A percentile compares a stretch with the other conserved stretches of the same genome.
Conservation (phyloP, 2,113 vertebrate genomes). For the Colaptes auratus region DNA sequence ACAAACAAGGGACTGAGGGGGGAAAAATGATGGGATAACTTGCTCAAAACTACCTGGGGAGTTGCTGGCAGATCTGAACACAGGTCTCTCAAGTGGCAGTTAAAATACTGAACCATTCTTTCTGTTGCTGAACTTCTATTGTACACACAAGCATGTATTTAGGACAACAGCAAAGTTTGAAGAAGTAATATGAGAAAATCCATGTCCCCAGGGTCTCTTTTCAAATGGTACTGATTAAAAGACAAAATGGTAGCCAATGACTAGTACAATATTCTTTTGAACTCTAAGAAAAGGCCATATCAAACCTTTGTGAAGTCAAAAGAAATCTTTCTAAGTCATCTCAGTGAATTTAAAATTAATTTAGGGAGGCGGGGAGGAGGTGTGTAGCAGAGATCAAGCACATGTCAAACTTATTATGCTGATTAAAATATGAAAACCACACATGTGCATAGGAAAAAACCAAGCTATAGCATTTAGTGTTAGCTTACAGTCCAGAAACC, state of each 20-base stretch:
- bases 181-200: neutral
- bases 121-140: neutral
- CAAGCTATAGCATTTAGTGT: neutral
- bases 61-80: neutral
- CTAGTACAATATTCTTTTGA: neutral
- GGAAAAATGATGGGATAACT: neutral
- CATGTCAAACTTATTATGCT: neutral
- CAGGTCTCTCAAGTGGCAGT: neutral
- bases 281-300: neutral
- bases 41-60: neutral
- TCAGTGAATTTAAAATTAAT: neutral
- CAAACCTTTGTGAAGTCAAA: neutral
- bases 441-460: neutral
- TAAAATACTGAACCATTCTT: neutral
- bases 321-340: neutral
- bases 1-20: neutral
- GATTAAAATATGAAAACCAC: neutral
- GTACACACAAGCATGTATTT: neutral
- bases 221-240: neutral
- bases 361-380: accelerated
- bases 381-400: neutral
- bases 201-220: neutral
- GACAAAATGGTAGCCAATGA: neutral
- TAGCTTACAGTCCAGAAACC: neutral
- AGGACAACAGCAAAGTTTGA: neutral